Evolutionary conservation across 2,113 vertebrate species (phyloP).

Genomic region (Procapra przewalskii): DNA sequence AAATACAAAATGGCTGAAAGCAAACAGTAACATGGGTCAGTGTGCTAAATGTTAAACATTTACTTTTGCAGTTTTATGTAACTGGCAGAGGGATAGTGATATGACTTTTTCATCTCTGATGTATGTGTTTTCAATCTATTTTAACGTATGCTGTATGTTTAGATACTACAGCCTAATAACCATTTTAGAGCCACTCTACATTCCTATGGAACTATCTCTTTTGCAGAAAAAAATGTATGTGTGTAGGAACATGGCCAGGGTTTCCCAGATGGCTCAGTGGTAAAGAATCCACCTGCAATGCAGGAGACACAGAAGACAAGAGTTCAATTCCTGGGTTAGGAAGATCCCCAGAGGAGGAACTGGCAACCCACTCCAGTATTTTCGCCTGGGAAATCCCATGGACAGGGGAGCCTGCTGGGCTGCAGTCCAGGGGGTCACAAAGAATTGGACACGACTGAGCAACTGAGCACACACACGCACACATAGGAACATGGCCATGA

Average conservation of each 20-base stretch:
- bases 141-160: not conserved
- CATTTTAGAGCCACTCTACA: not conserved
- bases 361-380: not conserved
- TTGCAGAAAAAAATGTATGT: not conserved
- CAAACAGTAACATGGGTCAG: not conserved
- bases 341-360: not conserved
- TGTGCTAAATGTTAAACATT: not conserved
- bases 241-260: not conserved
- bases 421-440: not conserved
- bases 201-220: not conserved
- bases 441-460: not conserved
- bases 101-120: not conserved
- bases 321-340: not conserved
- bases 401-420: not conserved
- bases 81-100: not conserved
- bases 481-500: not conserved
- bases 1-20: not conserved
- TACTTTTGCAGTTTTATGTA: not conserved
- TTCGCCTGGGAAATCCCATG: not conserved
- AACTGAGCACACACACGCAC: not conserved
- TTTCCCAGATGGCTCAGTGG: not conserved
- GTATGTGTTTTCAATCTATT: slow-evolving; percentile 10
- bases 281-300: not conserved
- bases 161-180: not conserved
- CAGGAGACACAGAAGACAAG: not conserved